Evolutionary conservation across 1,140 invertebrate genomes (phyloP).

Genomic region (Lordiphosa stackelbergi): DNA sequence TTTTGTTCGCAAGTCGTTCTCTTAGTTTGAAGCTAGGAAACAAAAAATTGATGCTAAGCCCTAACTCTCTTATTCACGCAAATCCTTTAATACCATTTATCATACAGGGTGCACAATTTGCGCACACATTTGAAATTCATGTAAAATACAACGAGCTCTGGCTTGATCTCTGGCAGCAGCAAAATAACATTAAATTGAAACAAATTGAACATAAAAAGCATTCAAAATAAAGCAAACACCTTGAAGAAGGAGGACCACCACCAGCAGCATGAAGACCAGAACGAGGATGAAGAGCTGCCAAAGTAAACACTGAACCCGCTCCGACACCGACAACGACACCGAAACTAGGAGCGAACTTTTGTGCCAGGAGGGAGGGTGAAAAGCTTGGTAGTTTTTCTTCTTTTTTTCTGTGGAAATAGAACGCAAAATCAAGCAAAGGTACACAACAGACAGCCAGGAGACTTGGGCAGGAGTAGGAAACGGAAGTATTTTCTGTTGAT

Average conservation of each 20-base stretch:
- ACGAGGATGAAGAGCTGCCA: conserved; percentile 40
- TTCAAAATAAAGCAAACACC: conserved; percentile 75
- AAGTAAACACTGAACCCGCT: conserved; percentile 52
- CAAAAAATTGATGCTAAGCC: conserved; percentile 21
- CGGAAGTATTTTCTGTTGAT: conserved; percentile 75
- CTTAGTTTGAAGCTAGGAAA: conserved; percentile 1
- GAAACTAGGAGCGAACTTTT: conserved; percentile 36
- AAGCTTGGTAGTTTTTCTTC: conserved; percentile 27
- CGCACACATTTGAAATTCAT: conserved; percentile 57
- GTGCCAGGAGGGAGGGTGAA: conserved; percentile 1
- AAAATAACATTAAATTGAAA: conserved; percentile 75
- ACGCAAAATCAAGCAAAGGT: conserved; percentile 61
- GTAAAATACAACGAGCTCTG: conserved; percentile 60
- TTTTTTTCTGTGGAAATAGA: conserved; percentile 18
- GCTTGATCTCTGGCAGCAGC: conserved; percentile 54
- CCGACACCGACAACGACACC: conserved; percentile 32
- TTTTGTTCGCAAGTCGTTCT: background rate
- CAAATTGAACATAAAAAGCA: conserved; percentile 75
- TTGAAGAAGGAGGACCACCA: conserved; percentile 23
- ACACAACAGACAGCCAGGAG: conserved; percentile 35
- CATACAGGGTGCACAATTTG: conserved; percentile 42
- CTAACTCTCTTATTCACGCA: conserved; percentile 61
- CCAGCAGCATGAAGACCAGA: conserved; percentile 15
- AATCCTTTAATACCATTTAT: conserved; percentile 73
- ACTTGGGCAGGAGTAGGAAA: conserved; percentile 42